Evolutionary conservation across 2,888 invertebrate species (phyloP).

Genomic region (Diarsia mendica): DNA sequence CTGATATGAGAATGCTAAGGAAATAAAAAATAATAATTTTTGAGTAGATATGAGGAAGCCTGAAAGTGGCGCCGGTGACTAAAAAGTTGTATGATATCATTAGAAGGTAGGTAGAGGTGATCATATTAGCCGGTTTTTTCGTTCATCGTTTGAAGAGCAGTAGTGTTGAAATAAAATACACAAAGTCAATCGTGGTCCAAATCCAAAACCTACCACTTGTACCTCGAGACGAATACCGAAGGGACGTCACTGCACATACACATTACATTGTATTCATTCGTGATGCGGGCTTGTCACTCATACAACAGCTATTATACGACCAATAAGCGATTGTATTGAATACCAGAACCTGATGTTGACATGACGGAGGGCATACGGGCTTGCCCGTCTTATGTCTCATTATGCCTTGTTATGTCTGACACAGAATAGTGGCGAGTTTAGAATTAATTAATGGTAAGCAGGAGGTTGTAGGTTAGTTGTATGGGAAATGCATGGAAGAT

Average conservation of each 20-base stretch:
- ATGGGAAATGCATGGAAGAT: neutral
- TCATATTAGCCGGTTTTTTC: neutral
- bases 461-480: neutral
- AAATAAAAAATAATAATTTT: no score
- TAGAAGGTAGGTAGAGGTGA: neutral
- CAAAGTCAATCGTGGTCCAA: neutral
- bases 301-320: constrained; percentile 62
- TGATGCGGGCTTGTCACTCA: constrained; percentile 68
- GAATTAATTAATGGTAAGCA: constrained; percentile 54
- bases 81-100: no score
- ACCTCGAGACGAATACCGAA: no score
- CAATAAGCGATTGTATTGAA: constrained; percentile 67
- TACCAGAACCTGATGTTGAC: constrained; percentile 73
- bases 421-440: constrained; percentile 31
- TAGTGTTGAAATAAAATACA: neutral
- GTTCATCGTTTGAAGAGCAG: neutral
- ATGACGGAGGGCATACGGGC: constrained; percentile 78
- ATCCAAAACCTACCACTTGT: neutral
- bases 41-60: no score
- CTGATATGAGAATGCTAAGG: no score
- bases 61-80: no score
- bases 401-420: constrained; percentile 68
- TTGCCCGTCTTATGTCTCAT: constrained; percentile 68
- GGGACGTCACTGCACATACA: neutral
- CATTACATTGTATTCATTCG: constrained; percentile 58